phyloP scores from a whole-genome alignment of 2,888 invertebrate species.

The Notodonta dromedarius region DNA sequence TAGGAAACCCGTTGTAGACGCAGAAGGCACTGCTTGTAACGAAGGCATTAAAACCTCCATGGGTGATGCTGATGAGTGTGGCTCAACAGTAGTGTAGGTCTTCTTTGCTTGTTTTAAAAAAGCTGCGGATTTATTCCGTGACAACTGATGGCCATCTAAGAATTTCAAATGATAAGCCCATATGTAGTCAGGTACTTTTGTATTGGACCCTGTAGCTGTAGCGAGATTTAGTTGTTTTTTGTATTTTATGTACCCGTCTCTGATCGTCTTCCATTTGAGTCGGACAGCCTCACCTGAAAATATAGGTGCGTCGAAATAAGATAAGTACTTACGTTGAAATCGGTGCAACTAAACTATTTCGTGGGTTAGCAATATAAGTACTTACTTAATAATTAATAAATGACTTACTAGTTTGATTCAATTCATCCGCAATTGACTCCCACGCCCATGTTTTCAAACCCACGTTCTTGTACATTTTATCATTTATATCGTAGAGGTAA shows the following conservation, averaged over 20 bases:
- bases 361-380: too few relatives aligned
- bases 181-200: slow-evolving; percentile 38
- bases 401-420: slow-evolving; percentile 38
- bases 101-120: not conserved
- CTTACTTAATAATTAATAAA: not conserved
- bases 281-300: slow-evolving; percentile 41
- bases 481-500: slow-evolving; percentile 32
- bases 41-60: not conserved
- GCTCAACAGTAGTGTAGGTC: not conserved
- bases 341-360: not conserved
- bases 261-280: slow-evolving; percentile 51
- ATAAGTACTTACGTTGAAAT: not conserved
- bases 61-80: not conserved
- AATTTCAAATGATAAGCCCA: slow-evolving; percentile 43
- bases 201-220: slow-evolving; percentile 25
- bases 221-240: slow-evolving; percentile 36
- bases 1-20: not conserved
- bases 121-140: slow-evolving; percentile 12
- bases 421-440: slow-evolving; percentile 32
- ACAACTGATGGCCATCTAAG: slow-evolving; percentile 33
- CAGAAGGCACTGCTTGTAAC: not conserved
- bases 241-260: slow-evolving; percentile 50
- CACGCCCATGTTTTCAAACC: slow-evolving; percentile 31
- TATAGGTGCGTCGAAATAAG: not conserved
- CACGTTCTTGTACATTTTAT: slow-evolving; percentile 38